phyloP scores from a whole-genome alignment of 2,113 vertebrate genomes.

The Corythornis madagascariensis region DNA sequence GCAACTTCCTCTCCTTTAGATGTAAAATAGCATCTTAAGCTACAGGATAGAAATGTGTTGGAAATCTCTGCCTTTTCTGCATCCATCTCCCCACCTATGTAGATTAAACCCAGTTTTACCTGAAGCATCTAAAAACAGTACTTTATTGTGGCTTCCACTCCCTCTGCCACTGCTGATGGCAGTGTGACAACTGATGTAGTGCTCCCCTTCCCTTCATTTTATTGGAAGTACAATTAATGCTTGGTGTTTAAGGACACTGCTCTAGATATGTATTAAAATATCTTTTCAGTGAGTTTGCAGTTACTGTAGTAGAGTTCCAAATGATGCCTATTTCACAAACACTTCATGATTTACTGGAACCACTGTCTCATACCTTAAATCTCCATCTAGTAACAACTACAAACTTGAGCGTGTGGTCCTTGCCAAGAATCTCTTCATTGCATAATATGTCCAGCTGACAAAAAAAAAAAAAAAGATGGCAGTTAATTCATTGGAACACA shows the following conservation, averaged over 20 bases:
- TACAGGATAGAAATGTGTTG: neutral
- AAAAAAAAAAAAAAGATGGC: conserved; percentile 4
- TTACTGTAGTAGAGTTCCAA: neutral
- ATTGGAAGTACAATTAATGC: neutral
- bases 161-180: neutral
- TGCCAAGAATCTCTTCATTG: conserved; percentile 99
- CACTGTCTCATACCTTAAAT: conserved; percentile 87
- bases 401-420: conserved; percentile 99
- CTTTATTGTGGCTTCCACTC: neutral
- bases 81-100: neutral
- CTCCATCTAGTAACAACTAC: conserved; percentile 99
- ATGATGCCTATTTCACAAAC: neutral
- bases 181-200: neutral
- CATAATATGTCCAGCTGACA: conserved; percentile 98
- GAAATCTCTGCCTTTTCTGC: neutral
- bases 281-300: neutral
- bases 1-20: neutral
- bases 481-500: neutral
- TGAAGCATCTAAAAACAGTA: neutral
- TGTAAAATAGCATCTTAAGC: neutral
- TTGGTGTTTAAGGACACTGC: neutral
- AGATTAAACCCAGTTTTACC: neutral
- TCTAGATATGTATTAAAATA: neutral
- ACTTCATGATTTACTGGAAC: neutral
- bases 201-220: neutral